Base-by-base conservation (phyloP, 2,113 vertebrate genomes). In the Oostethus manadensis region DNA sequence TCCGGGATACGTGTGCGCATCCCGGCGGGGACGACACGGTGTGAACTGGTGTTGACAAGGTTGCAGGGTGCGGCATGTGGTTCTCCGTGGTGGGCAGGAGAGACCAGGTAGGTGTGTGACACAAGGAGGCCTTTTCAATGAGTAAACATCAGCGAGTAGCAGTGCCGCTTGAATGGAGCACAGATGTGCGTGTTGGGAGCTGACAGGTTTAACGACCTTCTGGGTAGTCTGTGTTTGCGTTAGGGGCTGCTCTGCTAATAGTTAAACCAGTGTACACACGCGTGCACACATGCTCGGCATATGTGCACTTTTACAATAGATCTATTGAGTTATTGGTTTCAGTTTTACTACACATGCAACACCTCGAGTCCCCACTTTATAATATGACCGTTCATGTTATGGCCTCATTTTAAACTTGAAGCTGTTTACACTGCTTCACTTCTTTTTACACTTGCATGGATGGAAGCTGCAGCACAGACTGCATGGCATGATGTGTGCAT, bases 1-100 rank as follows among this genome's bases (percentile, higher is more conserved):
- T 15, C 11, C 10, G 51, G 59, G 63, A 71, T 69, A 68, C 67
- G 46, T 10, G 58, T 50, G 18, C 26, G 58, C n/a, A n/a, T 54
- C 42, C 21, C 51, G 33, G 22, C n/a, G 43, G 51, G 71, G 53
- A 61, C 57, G 35, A 54, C 60, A 26, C 60, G 43, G 64, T 42
- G 54, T 62, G 55, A 66, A 50, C 64, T 67, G 54, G 51, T 72
- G 45, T 43, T 68, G 54, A 56, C 20, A 10, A 17, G 26, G 56
- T 49, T 51, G 35, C 2, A 62, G 65, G 57, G 77, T 38, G 68
- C 84, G 89, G 70, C 88, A 98, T 97, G 96, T 98, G 96, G 95
- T 93, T 98, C 90, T 98, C 94, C 68, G 95, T 98, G 75, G 93
- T 98, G 74, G 96, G 96, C 81, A 92, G 88, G 84, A 89, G 70